These are phyloP conservation scores for Crotalus adamanteus DNA, from an alignment of 2,797 vertebrate species.

Conservation along the genomic window DNA sequence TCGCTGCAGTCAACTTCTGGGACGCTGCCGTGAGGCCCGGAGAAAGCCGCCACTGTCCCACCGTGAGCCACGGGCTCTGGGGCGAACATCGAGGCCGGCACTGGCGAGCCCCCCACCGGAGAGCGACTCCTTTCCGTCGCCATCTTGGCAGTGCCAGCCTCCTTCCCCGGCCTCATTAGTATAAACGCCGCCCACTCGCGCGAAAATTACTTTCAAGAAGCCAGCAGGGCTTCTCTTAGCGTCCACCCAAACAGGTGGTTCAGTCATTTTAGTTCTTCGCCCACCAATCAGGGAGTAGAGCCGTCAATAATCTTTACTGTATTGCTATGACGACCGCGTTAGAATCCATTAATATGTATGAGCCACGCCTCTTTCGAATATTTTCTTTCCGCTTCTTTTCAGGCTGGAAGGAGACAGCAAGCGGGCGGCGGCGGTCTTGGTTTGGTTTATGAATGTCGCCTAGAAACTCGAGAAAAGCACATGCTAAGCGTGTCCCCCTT, in stretches of 20 bases:
- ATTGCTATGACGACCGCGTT: neutral
- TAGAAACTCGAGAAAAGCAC: neutral
- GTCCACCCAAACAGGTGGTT: neutral
- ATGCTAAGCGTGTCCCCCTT: too few species aligned
- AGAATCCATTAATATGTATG: fast-evolving
- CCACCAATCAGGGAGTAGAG: neutral
- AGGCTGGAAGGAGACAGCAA: neutral
- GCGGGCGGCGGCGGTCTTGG: too few species aligned
- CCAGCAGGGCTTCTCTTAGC: too few species aligned
- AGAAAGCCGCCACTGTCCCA: constrained; percentile 42
- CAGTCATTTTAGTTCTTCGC: neutral
- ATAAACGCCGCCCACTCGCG: constrained; percentile 33
- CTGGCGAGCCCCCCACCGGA: constrained; percentile 71
- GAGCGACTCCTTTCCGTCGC: constrained; percentile 76
- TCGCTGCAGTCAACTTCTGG: constrained; percentile 70
- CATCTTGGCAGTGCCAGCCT: constrained; percentile 67
- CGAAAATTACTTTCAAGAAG: constrained; percentile 1
- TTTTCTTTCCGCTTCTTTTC: constrained; percentile 5
- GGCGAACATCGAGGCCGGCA: constrained; percentile 91
- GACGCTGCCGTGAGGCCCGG: constrained; percentile 54
- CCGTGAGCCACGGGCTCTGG: constrained; percentile 76
- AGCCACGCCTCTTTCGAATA: neutral
- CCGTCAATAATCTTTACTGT: constrained; percentile 44
- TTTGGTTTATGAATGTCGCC: neutral
- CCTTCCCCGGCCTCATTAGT: constrained; percentile 13